Evolutionary conservation across 1,140 invertebrate genomes (phyloP), one percentile per base, ranked within the genome.

Genomic region (Monochamus saltuarius): DNA sequence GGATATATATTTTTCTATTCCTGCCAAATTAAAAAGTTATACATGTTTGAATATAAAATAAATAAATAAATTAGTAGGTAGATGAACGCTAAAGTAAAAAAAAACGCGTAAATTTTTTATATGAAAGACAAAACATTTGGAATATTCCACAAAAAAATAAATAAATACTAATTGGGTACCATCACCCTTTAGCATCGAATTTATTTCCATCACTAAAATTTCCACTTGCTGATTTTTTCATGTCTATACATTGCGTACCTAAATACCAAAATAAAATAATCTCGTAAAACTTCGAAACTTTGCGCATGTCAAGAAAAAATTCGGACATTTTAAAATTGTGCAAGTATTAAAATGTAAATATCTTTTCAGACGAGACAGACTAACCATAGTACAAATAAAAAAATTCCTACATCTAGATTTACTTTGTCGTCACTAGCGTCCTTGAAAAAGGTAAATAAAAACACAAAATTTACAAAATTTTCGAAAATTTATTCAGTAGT

Each of bases 401-500:
- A 46, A 4, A 43, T 2, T 43, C 13, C 3, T 40, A 40, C 4
- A 40, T 46, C 22, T 16, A 17, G 22, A 46, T 46, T 46, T 17
- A 17, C 22, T 46, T 17, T 46, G 13, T 22, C 35, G 53, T 45
- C 53, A 56, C 35, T 61, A n/a, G 13, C 22, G 59, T 49, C 59
- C 59, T 61, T 60, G 49, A 62, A 59, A 55, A 34, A 64, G 61
- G 61, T 61, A 61, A 65, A 65, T 65, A 65, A 61, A 65, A 65
- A 65, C 62, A 64, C 53, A 56, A 56, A 61, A 55, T 50, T 50
- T 45, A 22, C 19, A 56, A 39, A 49, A 64, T 59, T 50, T 49
- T 58, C n/a, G 40, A 58, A 45, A 57, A 47, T 22, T 53, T 59
- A 45, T 59, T 64, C 46, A 19, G 29, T 53, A 14, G 35, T 19